These are phyloP conservation scores for Limnephilus auricula DNA, from an alignment of 2,888 invertebrate species.

Conservation along the genomic window DNA sequence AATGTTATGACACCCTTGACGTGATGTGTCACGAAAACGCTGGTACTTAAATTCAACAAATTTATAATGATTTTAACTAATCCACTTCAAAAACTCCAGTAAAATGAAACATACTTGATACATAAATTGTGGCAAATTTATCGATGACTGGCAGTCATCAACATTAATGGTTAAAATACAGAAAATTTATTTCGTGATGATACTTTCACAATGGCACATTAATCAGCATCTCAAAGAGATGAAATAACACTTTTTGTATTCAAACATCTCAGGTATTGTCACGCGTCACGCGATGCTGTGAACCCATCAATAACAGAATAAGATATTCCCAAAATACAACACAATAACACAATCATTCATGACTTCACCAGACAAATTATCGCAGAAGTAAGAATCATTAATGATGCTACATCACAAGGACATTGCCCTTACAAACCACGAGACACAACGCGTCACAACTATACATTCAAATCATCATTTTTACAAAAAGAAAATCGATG, in stretches of 20 bases:
- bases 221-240: not conserved
- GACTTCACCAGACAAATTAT: constrained; percentile 45
- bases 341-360: constrained; percentile 22
- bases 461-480: constrained; percentile 40
- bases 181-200: not conserved
- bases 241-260: not conserved
- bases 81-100: not conserved
- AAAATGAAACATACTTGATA: not conserved
- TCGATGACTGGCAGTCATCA: not conserved
- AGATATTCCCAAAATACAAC: not conserved
- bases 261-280: not conserved
- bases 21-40: not conserved
- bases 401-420: constrained; percentile 23
- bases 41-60: not conserved
- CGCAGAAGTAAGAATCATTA: constrained; percentile 30
- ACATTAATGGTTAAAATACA: not conserved
- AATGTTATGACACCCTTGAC: not conserved
- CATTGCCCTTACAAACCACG: constrained; percentile 27
- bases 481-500: not conserved
- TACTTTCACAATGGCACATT: not conserved
- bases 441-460: not conserved
- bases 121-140: not conserved
- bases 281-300: constrained; percentile 19
- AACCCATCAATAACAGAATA: constrained; percentile 11
- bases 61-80: not conserved